A percentile compares a stretch with the other conserved stretches of the same genome.
phyloP scores from a whole-genome alignment of 2,888 invertebrate genomes.

The Drosophila atroscutellata region DNA sequence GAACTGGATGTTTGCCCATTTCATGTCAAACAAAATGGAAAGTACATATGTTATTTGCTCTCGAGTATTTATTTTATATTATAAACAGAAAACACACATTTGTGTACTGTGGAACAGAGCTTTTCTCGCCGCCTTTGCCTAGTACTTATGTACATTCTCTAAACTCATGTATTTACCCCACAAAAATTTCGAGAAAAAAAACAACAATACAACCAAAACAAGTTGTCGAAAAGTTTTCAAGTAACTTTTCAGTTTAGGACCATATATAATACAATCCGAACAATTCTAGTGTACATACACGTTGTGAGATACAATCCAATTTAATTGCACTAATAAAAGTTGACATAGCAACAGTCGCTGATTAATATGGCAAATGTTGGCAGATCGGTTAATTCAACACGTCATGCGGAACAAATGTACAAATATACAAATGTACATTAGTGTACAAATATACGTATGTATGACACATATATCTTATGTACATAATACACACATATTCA shows the following conservation, averaged over 20 bases:
- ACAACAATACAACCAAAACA: background rate
- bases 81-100: conserved; percentile 8
- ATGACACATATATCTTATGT: conserved; percentile 1
- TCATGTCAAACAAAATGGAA: conserved; percentile 31
- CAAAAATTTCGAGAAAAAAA: conserved; percentile 11
- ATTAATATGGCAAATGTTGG: conserved; percentile 30
- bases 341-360: conserved; percentile 44
- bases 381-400: conserved; percentile 54
- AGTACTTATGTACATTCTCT: background rate
- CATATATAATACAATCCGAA: conserved; percentile 25
- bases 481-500: background rate
- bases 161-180: conserved; percentile 5
- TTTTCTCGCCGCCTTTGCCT: background rate
- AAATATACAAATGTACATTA: conserved; percentile 8
- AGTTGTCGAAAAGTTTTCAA: conserved; percentile 17
- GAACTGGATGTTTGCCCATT: conserved; percentile 1
- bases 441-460: conserved; percentile 7
- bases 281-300: conserved; percentile 12
- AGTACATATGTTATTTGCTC: conserved; percentile 7
- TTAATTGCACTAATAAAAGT: conserved; percentile 53
- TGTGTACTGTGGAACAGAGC: background rate
- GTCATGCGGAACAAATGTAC: conserved; percentile 54
- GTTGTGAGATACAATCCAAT: conserved; percentile 44
- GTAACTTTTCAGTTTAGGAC: conserved; percentile 6
- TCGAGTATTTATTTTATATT: conserved; percentile 14